Base-by-base conservation (phyloP, 2,797 vertebrate genomes). In the Pipistrellus kuhlii region DNA sequence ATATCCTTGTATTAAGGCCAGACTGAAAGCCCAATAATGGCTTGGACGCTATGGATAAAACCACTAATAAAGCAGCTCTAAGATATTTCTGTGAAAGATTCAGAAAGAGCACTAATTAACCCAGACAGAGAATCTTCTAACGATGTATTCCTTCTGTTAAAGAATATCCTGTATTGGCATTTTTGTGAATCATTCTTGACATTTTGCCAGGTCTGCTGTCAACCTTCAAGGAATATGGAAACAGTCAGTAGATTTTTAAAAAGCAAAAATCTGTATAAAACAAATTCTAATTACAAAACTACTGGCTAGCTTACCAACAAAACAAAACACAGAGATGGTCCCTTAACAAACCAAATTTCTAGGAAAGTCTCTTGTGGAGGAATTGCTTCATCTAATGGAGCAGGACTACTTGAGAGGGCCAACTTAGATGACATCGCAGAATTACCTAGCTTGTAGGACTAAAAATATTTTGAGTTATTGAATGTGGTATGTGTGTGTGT, bases 261-360 rank as follows among this genome's bases (percentile, higher is more conserved):
- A 92, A 92, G 57, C 68, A 98, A 98, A 44, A 97, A 97, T 95
- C 93, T 95, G 93, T 95, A 96, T 84, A 95, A 96, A 97, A 90
- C 84, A 93, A 96, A 96, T 81, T 35, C 86, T 94, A 90, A 97
- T 97, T 97, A 89, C 97, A 96, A 97, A 97, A 95, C 96, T 96
- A 64, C 83, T 38, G 38, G 32, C 55, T 72, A 62, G 23, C 62
- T 93, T 64, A 48, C 85, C 94, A 90, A 90, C 53, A 90, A 88
- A 71, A 57, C 75, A 93, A 87, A 75, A 68, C 35, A 59, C 17
- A 90, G 77, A 92, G 25, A 93, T 18, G 13, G 92, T 92, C 72
- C 86, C 96, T 97, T 97, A 96, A 97, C 97, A 95, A 96, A 78
- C 78, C 41, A 84, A 91, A 89, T 68, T 94, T 97, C 93, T 92